These are phyloP conservation scores for Hypocryptadius cinnamomeus DNA, from an alignment of 2,113 vertebrate genomes.

Conservation along the genomic window DNA sequence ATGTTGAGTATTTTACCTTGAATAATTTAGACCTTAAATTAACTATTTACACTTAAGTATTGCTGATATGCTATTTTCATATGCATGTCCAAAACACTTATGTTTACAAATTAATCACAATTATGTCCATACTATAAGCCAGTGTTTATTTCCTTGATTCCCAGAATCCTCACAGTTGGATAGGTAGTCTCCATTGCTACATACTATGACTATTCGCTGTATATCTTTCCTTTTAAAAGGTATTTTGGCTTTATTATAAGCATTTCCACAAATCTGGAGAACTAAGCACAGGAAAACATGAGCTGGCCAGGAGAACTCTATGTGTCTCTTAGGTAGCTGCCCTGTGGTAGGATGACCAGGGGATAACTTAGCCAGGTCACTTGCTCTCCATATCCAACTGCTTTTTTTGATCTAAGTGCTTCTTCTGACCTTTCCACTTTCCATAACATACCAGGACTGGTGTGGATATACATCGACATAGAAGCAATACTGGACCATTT, in stretches of 20 bases:
- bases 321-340: not conserved
- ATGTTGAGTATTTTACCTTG: not conserved
- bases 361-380: fast-evolving
- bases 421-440: not conserved
- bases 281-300: too few species aligned
- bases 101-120: not conserved
- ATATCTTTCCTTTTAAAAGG: not conserved
- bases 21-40: not conserved
- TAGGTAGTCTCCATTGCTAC: not conserved
- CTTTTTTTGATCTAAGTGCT: not conserved
- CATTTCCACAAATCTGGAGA: not conserved
- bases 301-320: not conserved
- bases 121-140: not conserved
- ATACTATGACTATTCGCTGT: not conserved
- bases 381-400: not conserved
- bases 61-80: not conserved
- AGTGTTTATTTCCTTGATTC: not conserved
- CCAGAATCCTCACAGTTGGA: not conserved
- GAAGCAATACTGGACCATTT: not conserved
- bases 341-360: not conserved
- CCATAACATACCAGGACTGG: not conserved
- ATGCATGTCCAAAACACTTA: not conserved
- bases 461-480: not conserved
- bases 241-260: not conserved
- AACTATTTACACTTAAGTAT: not conserved